Percentiles rank a stretch among this genome's conserved stretches.
Evolutionary conservation across 2,888 invertebrate genomes (phyloP).

Genomic region (Melanostoma mellinum): DNA sequence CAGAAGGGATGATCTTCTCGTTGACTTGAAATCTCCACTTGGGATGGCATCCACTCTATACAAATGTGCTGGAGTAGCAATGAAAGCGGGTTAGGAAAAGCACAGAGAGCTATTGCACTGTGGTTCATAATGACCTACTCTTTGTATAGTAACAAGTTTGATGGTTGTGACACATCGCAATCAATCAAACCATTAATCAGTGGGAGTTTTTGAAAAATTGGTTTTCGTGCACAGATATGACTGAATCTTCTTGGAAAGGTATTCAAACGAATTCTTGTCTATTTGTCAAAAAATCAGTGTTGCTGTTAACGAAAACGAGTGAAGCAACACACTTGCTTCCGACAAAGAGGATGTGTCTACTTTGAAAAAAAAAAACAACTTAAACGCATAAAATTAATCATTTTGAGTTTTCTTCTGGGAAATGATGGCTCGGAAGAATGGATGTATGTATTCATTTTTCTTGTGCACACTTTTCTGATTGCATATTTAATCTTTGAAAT

Average conservation of each 20-base stretch:
- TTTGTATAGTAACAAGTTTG: slow-evolving; percentile 4
- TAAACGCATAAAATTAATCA: background rate
- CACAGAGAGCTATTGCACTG: slow-evolving; percentile 16
- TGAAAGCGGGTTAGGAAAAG: background rate
- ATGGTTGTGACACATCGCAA: slow-evolving; percentile 15
- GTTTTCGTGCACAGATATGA: slow-evolving; percentile 30
- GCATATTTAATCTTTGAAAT: too few species aligned
- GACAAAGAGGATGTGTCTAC: background rate
- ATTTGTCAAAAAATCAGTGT: slow-evolving; percentile 12
- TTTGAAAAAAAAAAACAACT: slow-evolving; percentile 7
- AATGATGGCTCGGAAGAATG: background rate
- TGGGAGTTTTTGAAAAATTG: slow-evolving; percentile 22
- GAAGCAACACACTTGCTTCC: background rate
- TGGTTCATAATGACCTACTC: background rate
- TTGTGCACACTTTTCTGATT: too few species aligned
- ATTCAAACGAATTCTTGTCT: background rate
- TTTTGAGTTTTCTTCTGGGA: background rate
- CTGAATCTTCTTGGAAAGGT: slow-evolving; percentile 5
- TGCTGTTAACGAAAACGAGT: background rate
- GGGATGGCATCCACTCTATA: slow-evolving; percentile 2
- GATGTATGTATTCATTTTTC: too few species aligned
- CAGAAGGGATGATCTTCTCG: slow-evolving; percentile 9
- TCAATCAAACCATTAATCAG: slow-evolving; percentile 34
- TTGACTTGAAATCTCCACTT: background rate
- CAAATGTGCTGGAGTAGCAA: slow-evolving; percentile 13